phyloP scores from a whole-genome alignment of 2,797 vertebrate species.

The Gila robusta region DNA sequence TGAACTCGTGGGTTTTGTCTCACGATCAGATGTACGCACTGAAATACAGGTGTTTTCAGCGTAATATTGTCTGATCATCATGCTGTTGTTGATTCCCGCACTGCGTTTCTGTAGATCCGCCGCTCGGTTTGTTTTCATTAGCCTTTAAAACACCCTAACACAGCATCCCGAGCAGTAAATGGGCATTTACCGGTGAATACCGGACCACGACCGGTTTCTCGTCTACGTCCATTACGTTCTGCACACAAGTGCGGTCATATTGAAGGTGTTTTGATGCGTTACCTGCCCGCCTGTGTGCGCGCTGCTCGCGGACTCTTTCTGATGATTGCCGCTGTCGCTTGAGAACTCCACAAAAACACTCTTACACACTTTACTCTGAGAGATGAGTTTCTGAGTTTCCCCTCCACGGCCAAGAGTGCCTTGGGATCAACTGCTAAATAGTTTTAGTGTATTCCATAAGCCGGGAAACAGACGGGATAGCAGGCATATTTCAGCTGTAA shows the following conservation, averaged over 20 bases:
- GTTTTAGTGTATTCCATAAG: slow-evolving; percentile 62
- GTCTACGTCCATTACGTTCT: not conserved
- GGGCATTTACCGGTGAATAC: not conserved
- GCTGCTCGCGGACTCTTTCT: slow-evolving; percentile 58
- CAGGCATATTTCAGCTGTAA: slow-evolving; percentile 74
- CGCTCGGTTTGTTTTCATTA: slow-evolving; percentile 46
- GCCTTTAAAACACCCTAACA: not conserved
- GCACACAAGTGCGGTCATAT: not conserved
- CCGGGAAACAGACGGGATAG: slow-evolving; percentile 61
- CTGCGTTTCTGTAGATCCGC: slow-evolving; percentile 28
- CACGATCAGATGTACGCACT: not conserved
- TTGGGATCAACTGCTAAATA: slow-evolving; percentile 44
- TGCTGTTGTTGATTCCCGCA: slow-evolving; percentile 44
- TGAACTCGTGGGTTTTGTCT: not conserved
- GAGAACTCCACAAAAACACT: slow-evolving; percentile 66
- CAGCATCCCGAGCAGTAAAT: not conserved
- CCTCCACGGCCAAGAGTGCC: slow-evolving; percentile 34
- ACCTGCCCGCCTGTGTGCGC: slow-evolving; percentile 61
- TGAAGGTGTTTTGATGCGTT: slow-evolving; percentile 53
- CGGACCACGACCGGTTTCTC: not conserved
- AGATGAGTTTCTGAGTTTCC: slow-evolving; percentile 28
- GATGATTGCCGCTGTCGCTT: slow-evolving; percentile 69
- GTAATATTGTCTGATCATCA: not conserved
- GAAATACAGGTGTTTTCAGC: not conserved
- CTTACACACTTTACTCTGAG: slow-evolving; percentile 50